A percentile compares a stretch with the other conserved stretches of the same genome.
These are phyloP conservation scores for Seriola aureovittata DNA, from an alignment of 2,113 vertebrate species.

Conservation along the genomic window DNA sequence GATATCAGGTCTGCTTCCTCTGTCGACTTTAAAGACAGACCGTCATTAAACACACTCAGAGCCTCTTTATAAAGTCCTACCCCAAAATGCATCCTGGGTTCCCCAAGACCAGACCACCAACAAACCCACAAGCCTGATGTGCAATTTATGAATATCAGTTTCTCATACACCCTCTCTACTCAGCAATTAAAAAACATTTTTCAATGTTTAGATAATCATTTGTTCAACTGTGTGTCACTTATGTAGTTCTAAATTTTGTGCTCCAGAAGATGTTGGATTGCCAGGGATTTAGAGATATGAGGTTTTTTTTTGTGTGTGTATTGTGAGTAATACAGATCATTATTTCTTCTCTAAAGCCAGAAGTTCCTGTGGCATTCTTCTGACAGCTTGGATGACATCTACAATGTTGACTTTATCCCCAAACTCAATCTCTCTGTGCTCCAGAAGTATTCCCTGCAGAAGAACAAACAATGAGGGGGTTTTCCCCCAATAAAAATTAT, in stretches of 20 bases:
- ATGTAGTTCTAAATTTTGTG: background rate
- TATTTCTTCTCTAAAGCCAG: constrained; percentile 38
- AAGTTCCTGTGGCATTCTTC: constrained; percentile 52
- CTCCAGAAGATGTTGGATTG: background rate
- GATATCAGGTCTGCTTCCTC: constrained; percentile 69
- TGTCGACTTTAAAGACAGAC: constrained; percentile 72
- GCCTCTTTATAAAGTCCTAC: constrained; percentile 10
- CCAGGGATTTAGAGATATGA: background rate
- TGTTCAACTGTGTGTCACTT: too few species aligned
- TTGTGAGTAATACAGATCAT: background rate
- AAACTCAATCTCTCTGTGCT: constrained; percentile 81
- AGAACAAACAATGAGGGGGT: background rate
- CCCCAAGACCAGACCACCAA: background rate
- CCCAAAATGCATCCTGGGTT: background rate
- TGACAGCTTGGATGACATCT: constrained; percentile 69
- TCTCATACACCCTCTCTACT: too few species aligned
- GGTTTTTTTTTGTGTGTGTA: background rate
- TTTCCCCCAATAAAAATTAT: background rate
- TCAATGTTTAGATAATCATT: background rate
- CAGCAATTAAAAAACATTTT: too few species aligned
- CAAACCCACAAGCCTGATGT: background rate
- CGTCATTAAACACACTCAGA: constrained; percentile 72
- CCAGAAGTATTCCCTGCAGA: constrained; percentile 76
- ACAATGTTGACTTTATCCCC: constrained; percentile 76
- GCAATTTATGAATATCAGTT: background rate